Evolutionary conservation across 2,797 vertebrate species (phyloP), one percentile per base, ranked within the genome.

Genomic region (Cottoperca gobio): DNA sequence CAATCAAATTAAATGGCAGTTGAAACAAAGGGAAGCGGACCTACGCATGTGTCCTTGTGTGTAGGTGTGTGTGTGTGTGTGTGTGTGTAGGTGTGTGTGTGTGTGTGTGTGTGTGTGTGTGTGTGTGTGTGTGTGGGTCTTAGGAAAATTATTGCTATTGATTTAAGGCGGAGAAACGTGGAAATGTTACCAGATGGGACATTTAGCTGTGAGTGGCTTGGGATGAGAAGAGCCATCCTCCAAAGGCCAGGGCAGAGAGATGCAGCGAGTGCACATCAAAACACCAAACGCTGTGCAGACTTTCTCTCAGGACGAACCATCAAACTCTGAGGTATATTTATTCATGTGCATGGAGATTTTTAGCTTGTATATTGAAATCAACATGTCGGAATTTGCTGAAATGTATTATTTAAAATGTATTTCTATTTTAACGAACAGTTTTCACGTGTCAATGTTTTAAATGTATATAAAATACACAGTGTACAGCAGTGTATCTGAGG

Each of bases 131-230:
- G 55, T 79, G 67, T 81, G 89, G 95, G 95, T 95, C 95, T 95
- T 95, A 94, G 95, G 95, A 90, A 95, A 97, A 98, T 98, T 97
- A 97, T 97, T 97, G 94, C 95, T 98, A 99, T 99, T 97, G 97
- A 99, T 99, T 98, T 97, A 95, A 96, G 95, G 95, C 94, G 93
- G 94, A 94, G 95, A 96, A 95, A 97, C 93, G 96, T 97, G 96
- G 96, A 97, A 96, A 97, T 96, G 96, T 96, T 97, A 96, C 95
- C 96, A 97, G 96, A 97, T 97, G 96, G 96, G 96, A 96, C 96
- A 96, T 97, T 97, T 97, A 95, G 94, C 95, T 93, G 91, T 94
- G 95, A 96, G 95, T 95, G 94, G 95, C 94, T 95, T 91, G 89
- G 88, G 94, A 91, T 89, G 94, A 96, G 94, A 94, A 93, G 91